Percentiles rank a stretch among this genome's conserved stretches.
Evolutionary conservation across 2,888 invertebrate species (phyloP).

Genomic region (Lamellibrachia columna): DNA sequence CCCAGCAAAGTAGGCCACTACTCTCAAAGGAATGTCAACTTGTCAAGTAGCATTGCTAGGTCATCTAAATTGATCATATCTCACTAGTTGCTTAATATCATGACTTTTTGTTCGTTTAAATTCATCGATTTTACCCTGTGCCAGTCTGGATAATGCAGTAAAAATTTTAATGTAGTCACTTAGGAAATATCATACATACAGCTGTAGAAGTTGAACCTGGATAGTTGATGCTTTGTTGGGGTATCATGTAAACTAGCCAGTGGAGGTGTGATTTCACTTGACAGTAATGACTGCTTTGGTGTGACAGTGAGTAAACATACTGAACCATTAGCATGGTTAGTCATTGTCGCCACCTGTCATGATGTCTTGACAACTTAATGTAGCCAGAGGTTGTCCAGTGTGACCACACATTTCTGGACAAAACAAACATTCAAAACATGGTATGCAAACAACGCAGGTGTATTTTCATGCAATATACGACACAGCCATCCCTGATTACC

Average conservation of each 20-base stretch:
- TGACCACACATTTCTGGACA: background rate
- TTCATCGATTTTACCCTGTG: background rate
- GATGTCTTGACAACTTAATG: background rate
- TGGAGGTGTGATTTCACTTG: background rate
- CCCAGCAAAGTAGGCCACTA: too few relatives aligned
- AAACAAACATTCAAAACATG: background rate
- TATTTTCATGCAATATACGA: background rate
- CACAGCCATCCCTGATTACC: background rate
- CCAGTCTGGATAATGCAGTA: too few relatives aligned
- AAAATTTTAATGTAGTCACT: background rate
- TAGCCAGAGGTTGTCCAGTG: background rate
- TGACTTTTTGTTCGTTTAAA: background rate
- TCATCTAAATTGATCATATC: background rate
- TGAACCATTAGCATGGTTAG: background rate
- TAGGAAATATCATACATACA: background rate
- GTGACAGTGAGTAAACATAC: constrained; percentile 3
- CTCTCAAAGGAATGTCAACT: background rate
- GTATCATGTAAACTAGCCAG: background rate
- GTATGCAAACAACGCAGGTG: background rate
- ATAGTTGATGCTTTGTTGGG: background rate
- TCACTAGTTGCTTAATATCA: background rate
- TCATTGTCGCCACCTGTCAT: background rate
- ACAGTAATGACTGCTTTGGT: background rate
- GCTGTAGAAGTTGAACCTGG: background rate
- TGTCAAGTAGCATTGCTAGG: background rate